Conservation (phyloP, 2,113 vertebrate species). For the Rhynchomys soricoides region DNA sequence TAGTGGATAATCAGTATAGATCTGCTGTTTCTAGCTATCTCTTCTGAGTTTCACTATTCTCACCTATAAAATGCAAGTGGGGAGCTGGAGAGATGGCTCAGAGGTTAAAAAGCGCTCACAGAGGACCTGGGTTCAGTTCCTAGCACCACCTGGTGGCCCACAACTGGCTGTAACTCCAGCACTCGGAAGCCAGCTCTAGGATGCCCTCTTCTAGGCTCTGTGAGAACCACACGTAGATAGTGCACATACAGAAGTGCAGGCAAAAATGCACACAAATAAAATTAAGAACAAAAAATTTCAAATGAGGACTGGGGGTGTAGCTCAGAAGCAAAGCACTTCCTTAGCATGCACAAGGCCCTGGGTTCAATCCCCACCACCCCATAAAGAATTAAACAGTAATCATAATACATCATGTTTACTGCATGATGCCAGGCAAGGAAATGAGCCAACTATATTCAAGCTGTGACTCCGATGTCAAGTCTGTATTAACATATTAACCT, state of each 20-base stretch:
- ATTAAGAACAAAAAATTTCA: neutral
- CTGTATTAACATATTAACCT: slow-evolving; percentile 60
- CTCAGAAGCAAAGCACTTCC: neutral
- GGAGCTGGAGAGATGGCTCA: neutral
- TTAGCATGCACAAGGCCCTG: neutral
- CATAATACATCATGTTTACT: neutral
- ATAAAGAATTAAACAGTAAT: neutral
- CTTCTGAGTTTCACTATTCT: neutral
- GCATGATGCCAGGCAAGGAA: neutral
- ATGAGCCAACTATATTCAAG: neutral
- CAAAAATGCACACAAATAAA: neutral
- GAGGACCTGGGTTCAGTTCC: neutral
- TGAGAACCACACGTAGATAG: neutral
- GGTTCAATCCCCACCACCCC: neutral
- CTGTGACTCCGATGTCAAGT: neutral
- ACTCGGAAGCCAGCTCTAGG: neutral
- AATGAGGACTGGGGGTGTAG: neutral
- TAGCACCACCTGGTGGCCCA: neutral
- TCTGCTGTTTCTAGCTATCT: neutral
- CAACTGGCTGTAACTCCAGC: neutral
- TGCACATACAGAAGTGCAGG: neutral
- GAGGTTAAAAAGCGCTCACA: neutral
- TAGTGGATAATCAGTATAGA: neutral
- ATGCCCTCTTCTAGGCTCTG: neutral
- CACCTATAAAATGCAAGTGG: neutral